phyloP scores from a whole-genome alignment of 2,888 invertebrate species.

The Dromius quadrimaculatus region DNA sequence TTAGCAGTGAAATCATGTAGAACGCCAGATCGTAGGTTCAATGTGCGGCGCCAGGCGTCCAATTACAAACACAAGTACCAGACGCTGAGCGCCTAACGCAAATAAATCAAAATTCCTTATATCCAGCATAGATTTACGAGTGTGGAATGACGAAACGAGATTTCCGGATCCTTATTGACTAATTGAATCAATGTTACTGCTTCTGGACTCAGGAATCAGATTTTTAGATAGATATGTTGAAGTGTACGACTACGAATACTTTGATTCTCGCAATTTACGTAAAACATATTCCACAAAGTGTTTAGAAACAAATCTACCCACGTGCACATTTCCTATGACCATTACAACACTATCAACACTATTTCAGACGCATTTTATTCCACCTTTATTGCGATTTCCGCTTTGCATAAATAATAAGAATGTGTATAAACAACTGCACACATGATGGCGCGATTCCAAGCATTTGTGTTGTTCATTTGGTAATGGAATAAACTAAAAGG shows the following conservation, averaged over 20 bases:
- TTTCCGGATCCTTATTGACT: conserved; percentile 11
- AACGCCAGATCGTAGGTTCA: conserved; percentile 1
- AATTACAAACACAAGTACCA: conserved; percentile 18
- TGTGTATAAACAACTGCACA: conserved; percentile 21
- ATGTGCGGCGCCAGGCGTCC: conserved; percentile 12
- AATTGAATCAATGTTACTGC: conserved; percentile 26
- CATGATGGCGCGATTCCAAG: conserved; percentile 22
- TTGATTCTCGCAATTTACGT: background rate
- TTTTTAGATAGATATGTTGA: no score
- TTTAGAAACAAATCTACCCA: conserved; percentile 29
- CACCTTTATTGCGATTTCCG: conserved; percentile 45
- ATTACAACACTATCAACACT: conserved; percentile 41
- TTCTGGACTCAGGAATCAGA: background rate
- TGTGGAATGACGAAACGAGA: conserved; percentile 15
- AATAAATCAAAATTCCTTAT: conserved; percentile 42
- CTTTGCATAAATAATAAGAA: conserved; percentile 28
- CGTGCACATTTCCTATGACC: conserved; percentile 28
- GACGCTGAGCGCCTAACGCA: conserved; percentile 24
- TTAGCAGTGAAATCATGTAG: background rate
- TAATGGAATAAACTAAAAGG: background rate
- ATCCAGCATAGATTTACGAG: conserved; percentile 18
- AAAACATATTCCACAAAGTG: background rate
- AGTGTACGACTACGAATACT: no score
- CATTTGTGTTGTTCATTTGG: background rate
- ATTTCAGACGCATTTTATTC: conserved; percentile 44